These are phyloP conservation scores for Lasioglossum morio DNA, from an alignment of 2,888 invertebrate genomes.

Conservation along the genomic window DNA sequence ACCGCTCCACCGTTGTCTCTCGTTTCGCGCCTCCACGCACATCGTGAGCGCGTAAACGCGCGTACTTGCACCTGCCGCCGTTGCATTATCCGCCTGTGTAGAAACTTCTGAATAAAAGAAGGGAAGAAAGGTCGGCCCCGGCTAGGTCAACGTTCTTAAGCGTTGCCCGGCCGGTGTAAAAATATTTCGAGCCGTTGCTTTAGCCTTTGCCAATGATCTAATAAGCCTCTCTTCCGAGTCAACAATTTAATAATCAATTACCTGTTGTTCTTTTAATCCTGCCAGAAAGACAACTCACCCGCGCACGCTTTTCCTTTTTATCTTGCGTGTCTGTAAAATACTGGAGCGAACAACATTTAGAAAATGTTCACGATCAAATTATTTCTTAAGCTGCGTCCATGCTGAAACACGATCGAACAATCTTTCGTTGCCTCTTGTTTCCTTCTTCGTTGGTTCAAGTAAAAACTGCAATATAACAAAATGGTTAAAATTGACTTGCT, in stretches of 20 bases:
- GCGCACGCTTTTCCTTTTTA: neutral
- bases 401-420: no score
- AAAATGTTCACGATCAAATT: neutral
- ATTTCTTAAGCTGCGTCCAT: no score
- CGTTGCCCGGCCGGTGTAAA: constrained; percentile 24
- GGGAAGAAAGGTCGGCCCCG: constrained; percentile 56
- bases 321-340: neutral
- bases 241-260: constrained; percentile 29
- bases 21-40: constrained; percentile 71
- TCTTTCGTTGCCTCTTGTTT: no score
- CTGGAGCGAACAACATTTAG: no score
- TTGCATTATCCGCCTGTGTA: constrained; percentile 58
- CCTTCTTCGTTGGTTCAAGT: no score
- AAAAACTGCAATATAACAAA: no score
- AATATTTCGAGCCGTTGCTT: constrained; percentile 37
- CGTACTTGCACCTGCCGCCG: constrained; percentile 42
- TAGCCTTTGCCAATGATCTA: constrained; percentile 23
- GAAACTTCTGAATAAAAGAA: constrained; percentile 60
- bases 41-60: constrained; percentile 65
- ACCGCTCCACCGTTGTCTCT: constrained; percentile 60
- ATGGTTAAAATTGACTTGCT: no score
- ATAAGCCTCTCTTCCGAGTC: constrained; percentile 29
- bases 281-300: neutral
- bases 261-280: constrained; percentile 19
- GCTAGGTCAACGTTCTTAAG: constrained; percentile 65